Evolutionary conservation across 1,140 invertebrate species (phyloP).

Genomic region (Trichonephila clavipes): DNA sequence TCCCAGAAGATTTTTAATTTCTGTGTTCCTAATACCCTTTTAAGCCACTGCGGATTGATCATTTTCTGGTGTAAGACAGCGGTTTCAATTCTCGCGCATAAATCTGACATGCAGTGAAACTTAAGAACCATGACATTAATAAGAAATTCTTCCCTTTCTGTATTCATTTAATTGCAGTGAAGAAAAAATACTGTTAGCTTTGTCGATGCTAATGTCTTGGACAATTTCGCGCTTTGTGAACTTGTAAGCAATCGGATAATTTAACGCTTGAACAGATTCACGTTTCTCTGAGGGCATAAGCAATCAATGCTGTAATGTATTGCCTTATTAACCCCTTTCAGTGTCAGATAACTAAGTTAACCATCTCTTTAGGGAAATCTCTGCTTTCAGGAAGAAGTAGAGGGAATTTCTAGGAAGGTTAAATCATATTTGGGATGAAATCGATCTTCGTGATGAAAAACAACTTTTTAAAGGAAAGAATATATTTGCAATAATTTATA

Average conservation of each 20-base stretch:
- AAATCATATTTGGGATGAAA: too few relatives aligned
- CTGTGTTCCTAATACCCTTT: background rate
- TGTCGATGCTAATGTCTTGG: background rate
- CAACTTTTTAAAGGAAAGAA: too few relatives aligned
- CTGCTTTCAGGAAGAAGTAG: too few relatives aligned
- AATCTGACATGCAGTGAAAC: background rate
- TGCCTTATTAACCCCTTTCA: background rate
- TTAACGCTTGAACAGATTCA: background rate
- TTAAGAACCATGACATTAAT: conserved; percentile 1
- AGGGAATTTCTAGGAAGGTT: too few relatives aligned
- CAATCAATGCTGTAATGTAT: background rate
- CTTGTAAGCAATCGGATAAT: background rate
- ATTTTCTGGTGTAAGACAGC: background rate
- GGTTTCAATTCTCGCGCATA: background rate
- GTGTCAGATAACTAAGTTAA: too few relatives aligned
- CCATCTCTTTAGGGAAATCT: too few relatives aligned
- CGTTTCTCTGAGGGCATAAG: background rate
- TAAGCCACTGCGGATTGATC: background rate
- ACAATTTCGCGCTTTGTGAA: background rate
- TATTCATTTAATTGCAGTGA: background rate
- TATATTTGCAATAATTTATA: too few relatives aligned
- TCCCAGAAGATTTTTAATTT: background rate
- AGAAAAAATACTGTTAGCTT: background rate
- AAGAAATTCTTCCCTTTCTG: background rate
- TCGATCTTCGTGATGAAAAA: too few relatives aligned